Conservation (phyloP, 37 sponge, comb jelly and placozoan species). For the Haliclona indistincta region DNA sequence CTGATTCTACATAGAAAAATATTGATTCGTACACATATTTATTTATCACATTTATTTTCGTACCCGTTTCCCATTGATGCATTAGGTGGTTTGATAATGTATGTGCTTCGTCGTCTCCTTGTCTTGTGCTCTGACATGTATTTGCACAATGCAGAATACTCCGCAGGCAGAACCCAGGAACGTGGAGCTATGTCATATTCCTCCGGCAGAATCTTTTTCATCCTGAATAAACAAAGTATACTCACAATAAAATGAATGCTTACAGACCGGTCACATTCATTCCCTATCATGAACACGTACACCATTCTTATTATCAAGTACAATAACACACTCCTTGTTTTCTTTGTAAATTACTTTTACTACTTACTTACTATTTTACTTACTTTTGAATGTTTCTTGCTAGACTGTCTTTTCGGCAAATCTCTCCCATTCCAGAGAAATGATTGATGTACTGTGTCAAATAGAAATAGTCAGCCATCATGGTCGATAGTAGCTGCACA, state of each 20-base stretch:
- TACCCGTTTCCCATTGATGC: constrained; percentile 89
- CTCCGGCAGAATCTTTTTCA: constrained; percentile 51
- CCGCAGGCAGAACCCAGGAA: constrained; percentile 87
- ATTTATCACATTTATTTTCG: not conserved
- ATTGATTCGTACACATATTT: not conserved
- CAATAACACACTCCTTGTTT: not conserved
- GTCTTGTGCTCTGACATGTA: constrained; percentile 41
- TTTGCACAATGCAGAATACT: constrained; percentile 41
- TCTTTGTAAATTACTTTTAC: not conserved
- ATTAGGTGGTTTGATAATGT: constrained; percentile 86
- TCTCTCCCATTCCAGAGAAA: constrained; percentile 94
- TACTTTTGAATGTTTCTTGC: constrained; percentile 83
- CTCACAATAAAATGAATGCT: not conserved
- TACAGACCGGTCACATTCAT: not conserved
- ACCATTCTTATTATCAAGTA: not conserved
- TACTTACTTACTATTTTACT: not conserved
- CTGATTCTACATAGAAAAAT: constrained; percentile 48
- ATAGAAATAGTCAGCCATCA: not conserved
- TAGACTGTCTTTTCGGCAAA: constrained; percentile 79
- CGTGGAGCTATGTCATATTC: constrained; percentile 78
- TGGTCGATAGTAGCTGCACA: not conserved
- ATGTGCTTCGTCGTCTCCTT: constrained; percentile 49
- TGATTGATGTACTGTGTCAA: constrained; percentile 76
- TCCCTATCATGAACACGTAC: not conserved
- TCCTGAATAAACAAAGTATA: constrained; percentile 22